Conservation (phyloP, 2,888 invertebrate genomes). For the Mythimna vitellina region DNA sequence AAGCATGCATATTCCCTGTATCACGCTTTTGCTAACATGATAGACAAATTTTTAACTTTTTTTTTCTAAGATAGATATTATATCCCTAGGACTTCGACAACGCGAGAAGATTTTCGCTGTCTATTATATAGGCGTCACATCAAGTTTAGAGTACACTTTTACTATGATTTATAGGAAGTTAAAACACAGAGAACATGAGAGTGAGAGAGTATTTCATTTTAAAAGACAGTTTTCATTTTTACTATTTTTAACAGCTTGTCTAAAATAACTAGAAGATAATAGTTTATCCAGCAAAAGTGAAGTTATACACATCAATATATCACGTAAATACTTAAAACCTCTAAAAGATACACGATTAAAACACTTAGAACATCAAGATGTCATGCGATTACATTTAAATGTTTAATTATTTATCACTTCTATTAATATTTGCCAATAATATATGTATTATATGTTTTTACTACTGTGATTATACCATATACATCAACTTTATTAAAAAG, state of each 20-base stretch:
- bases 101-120: not conserved
- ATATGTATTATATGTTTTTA: not conserved
- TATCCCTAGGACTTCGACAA: not conserved
- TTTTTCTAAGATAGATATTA: not conserved
- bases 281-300: constrained; percentile 25
- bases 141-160: constrained; percentile 22
- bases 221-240: not conserved
- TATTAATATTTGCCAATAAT: constrained; percentile 24
- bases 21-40: not conserved
- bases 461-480: constrained; percentile 12
- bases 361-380: constrained; percentile 35
- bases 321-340: constrained; percentile 18
- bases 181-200: constrained; percentile 1
- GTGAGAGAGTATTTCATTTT: not conserved
- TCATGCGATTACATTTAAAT: constrained; percentile 7
- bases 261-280: constrained; percentile 13
- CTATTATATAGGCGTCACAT: constrained; percentile 38
- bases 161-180: not conserved
- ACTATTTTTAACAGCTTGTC: constrained; percentile 11
- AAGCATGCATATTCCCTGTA: too few species aligned
- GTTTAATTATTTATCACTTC: constrained; percentile 2
- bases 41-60: not conserved
- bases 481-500: not conserved
- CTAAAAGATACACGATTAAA: constrained; percentile 24
- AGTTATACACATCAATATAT: constrained; percentile 25